Evolutionary conservation across 2,797 vertebrate genomes (phyloP).

Genomic region (Tiaroga cobitis): DNA sequence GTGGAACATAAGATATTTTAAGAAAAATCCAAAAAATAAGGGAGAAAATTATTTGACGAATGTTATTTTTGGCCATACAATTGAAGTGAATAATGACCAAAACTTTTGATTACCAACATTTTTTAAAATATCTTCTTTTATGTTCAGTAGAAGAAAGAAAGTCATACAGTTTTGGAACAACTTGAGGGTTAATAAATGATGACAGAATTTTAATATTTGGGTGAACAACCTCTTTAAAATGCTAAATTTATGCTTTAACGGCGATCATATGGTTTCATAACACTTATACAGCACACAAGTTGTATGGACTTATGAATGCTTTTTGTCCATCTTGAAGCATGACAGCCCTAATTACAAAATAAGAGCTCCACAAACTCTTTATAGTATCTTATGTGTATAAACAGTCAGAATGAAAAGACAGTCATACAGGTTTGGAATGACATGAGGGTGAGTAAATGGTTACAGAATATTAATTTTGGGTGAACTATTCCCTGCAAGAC

Average conservation of each 20-base stretch:
- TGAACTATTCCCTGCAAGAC: not conserved
- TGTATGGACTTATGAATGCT: not conserved
- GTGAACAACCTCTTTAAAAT: not conserved
- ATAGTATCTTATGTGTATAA: not conserved
- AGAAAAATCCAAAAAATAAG: not conserved
- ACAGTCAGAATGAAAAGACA: not conserved
- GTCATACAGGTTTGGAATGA: not conserved
- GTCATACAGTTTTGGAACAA: not conserved
- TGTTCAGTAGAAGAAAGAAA: not conserved
- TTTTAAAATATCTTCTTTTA: not conserved
- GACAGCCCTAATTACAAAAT: not conserved
- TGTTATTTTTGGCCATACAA: not conserved
- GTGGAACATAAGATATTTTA: not conserved
- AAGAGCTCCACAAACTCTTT: not conserved
- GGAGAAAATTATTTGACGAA: not conserved
- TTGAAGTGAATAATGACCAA: not conserved
- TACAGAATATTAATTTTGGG: not conserved
- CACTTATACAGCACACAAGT: not conserved
- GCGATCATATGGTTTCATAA: not conserved
- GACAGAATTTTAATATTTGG: not conserved
- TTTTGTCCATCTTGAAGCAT: not conserved
- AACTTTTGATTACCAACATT: not conserved
- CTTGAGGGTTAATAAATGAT: not conserved
- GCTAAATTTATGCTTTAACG: not conserved
- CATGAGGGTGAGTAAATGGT: not conserved